Conservation (phyloP, 2,113 vertebrate genomes). For the Coregonus clupeaformis region DNA sequence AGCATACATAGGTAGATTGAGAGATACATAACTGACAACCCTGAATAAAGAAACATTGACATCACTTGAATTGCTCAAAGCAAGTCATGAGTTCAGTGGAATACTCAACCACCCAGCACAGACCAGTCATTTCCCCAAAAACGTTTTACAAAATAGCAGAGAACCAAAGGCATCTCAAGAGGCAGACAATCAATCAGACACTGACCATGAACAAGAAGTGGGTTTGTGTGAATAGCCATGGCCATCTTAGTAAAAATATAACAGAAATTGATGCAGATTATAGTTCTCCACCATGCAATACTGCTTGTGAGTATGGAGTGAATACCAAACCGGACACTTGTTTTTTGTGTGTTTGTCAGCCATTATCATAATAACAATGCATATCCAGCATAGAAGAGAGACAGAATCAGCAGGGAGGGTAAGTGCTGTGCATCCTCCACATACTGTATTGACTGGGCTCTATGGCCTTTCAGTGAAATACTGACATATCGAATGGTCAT, state of each 20-base stretch:
- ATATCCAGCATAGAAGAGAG: neutral
- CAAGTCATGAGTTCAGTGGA: constrained; percentile 39
- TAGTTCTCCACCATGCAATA: constrained; percentile 21
- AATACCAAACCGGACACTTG: constrained; percentile 22
- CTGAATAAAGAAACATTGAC: constrained; percentile 60
- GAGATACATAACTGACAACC: constrained; percentile 46
- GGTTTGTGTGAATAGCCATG: constrained; percentile 9
- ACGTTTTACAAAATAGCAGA: constrained; percentile 15
- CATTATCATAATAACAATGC: neutral
- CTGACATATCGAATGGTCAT: neutral
- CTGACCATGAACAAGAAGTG: constrained; percentile 13
- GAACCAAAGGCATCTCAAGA: constrained; percentile 28
- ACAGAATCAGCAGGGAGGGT: neutral
- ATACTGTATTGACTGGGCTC: too few relatives aligned
- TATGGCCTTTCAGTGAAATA: neutral
- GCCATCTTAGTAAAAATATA: neutral
- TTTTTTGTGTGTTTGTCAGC: neutral
- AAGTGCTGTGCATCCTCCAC: neutral
- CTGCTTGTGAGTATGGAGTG: constrained; percentile 14
- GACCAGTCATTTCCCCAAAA: constrained; percentile 19
- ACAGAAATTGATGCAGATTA: neutral
- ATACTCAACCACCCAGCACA: constrained; percentile 33
- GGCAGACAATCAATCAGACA: constrained; percentile 38
- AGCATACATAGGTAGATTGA: constrained; percentile 60
- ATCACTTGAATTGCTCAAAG: constrained; percentile 56